Percentiles rank a stretch among this genome's conserved stretches.
These are phyloP conservation scores for Reinhardtius hippoglossoides DNA, from an alignment of 2,113 vertebrate species.

Conservation along the genomic window DNA sequence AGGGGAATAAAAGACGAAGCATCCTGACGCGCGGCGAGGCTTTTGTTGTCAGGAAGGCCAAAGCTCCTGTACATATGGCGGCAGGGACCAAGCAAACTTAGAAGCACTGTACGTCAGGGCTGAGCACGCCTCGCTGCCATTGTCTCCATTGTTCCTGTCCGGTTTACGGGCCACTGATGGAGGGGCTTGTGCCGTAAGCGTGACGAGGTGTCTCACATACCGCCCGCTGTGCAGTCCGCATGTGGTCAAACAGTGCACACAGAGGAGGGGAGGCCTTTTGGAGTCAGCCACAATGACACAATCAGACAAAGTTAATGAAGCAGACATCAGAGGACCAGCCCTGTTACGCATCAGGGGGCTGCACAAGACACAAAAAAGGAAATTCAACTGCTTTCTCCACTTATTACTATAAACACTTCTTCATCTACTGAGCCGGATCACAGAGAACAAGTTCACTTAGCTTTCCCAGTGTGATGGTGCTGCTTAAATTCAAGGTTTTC, in stretches of 20 bases:
- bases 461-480: background rate
- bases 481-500: conserved; percentile 11
- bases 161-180: conserved; percentile 44
- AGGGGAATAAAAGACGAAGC: conserved; percentile 71
- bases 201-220: conserved; percentile 18
- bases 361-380: background rate
- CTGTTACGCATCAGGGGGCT: too few relatives aligned
- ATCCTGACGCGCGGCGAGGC: conserved; percentile 70
- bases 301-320: conserved; percentile 23
- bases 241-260: conserved; percentile 6
- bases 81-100: conserved; percentile 17
- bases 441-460: background rate
- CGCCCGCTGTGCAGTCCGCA: conserved; percentile 23
- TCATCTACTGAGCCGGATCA: background rate
- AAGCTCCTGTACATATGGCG: conserved; percentile 73
- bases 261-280: background rate
- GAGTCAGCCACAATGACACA: conserved; percentile 11
- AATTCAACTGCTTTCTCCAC: background rate
- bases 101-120: conserved; percentile 52
- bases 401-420: background rate
- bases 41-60: conserved; percentile 59
- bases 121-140: conserved; percentile 6
- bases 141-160: conserved; percentile 62
- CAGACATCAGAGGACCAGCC: background rate
- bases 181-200: conserved; percentile 30